These are phyloP conservation scores for Meleagris gallopavo DNA, from an alignment of 2,113 vertebrate genomes.

Conservation along the genomic window DNA sequence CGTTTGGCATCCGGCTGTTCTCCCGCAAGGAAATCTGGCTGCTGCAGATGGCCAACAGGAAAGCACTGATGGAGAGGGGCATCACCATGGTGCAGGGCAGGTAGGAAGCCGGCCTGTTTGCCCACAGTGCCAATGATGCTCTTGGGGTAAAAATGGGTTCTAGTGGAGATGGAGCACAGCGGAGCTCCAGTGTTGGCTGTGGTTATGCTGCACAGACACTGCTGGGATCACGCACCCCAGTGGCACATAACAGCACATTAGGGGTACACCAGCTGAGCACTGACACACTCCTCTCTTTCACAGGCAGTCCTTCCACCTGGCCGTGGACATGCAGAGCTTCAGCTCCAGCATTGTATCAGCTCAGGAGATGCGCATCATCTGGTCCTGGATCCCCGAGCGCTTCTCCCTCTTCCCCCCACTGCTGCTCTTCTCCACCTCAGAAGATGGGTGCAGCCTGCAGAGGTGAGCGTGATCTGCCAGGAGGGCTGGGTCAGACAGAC, in stretches of 20 bases:
- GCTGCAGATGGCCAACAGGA: conserved; percentile 87
- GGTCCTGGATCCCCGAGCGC: conserved; percentile 91
- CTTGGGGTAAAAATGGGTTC: neutral
- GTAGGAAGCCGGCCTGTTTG: conserved; percentile 25
- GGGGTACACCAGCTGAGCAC: neutral
- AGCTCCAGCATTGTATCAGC: conserved; percentile 81
- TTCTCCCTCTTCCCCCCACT: conserved; percentile 86
- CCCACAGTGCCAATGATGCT: neutral
- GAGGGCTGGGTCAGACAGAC: accelerated
- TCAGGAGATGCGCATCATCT: conserved; percentile 87
- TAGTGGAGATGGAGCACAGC: too few species aligned
- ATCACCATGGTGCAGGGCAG: conserved; percentile 83
- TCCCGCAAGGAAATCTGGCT: conserved; percentile 87
- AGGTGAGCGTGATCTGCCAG: conserved; percentile 63
- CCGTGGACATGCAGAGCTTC: conserved; percentile 81
- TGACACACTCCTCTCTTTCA: neutral
- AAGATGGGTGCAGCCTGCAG: conserved; percentile 82
- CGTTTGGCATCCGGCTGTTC: conserved; percentile 85
- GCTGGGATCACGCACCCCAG: accelerated
- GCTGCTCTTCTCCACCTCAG: conserved; percentile 80
- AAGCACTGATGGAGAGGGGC: conserved; percentile 82
- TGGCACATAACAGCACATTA: neutral
- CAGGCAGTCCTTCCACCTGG: conserved; percentile 81
- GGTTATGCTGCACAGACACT: neutral
- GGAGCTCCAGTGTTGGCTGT: neutral